A percentile compares a stretch with the other conserved stretches of the same genome.
Evolutionary conservation across 2,797 vertebrate genomes (phyloP).

Genomic region (Muscicapa striata): DNA sequence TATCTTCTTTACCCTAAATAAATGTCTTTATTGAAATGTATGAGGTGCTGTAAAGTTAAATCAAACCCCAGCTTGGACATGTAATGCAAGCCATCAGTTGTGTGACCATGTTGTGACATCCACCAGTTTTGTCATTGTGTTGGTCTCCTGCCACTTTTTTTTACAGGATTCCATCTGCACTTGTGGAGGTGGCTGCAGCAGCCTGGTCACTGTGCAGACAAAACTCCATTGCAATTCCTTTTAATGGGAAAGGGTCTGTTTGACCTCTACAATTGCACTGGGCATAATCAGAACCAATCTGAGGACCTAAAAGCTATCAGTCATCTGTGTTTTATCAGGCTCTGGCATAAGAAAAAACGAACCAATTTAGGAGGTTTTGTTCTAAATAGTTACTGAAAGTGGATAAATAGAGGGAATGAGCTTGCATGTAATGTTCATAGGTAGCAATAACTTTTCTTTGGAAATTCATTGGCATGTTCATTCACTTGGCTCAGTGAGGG

Average conservation of each 20-base stretch:
- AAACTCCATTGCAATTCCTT: background rate
- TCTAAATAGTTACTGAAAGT: background rate
- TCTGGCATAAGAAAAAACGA: background rate
- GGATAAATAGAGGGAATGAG: background rate
- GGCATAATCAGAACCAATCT: background rate
- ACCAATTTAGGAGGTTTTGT: background rate
- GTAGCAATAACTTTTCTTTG: background rate
- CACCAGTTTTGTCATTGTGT: background rate
- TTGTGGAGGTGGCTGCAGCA: background rate
- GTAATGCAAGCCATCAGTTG: background rate
- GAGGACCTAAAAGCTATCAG: background rate
- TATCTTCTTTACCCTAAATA: slow-evolving; percentile 49
- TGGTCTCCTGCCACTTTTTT: background rate
- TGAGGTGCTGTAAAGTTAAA: background rate
- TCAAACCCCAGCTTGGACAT: background rate
- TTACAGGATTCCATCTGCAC: background rate
- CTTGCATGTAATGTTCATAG: background rate
- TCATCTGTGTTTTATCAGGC: background rate
- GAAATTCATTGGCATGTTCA: background rate
- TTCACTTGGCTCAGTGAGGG: background rate
- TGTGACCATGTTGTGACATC: background rate
- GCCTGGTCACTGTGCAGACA: background rate
- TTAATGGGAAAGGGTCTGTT: background rate
- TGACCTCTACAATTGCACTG: background rate
- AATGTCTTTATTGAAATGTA: background rate